Evolutionary conservation across 2,113 vertebrate genomes (phyloP).

Genomic region (Carettochelys insculpta): DNA sequence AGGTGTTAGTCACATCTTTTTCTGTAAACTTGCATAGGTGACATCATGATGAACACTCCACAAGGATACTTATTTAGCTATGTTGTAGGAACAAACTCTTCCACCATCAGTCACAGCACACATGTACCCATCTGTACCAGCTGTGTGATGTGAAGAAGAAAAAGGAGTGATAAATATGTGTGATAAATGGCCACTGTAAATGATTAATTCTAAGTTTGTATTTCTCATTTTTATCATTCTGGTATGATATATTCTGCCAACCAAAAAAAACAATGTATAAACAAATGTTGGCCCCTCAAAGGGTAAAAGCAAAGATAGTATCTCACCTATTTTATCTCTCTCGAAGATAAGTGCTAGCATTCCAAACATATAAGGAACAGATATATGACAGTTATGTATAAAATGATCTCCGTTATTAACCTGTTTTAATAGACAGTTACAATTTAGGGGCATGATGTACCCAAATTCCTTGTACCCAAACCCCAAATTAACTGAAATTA

Average conservation of each 20-base stretch:
- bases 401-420: neutral
- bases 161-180: too few relatives aligned
- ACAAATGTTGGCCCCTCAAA: neutral
- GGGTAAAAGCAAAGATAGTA: neutral
- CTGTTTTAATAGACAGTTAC: neutral
- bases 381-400: neutral
- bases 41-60: neutral
- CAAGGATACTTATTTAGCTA: neutral
- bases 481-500: neutral
- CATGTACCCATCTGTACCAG: neutral
- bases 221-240: accelerated
- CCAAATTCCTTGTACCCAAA: neutral
- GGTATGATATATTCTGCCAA: neutral
- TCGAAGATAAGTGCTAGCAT: neutral
- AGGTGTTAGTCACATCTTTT: neutral
- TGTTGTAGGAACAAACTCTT: neutral
- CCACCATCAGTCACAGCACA: neutral
- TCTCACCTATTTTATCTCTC: neutral
- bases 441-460: neutral
- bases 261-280: neutral
- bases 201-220: neutral
- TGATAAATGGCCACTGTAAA: neutral
- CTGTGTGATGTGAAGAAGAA: neutral
- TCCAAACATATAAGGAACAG: neutral
- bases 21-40: neutral